Evolutionary conservation across 2,113 vertebrate species (phyloP), one percentile per base, ranked within the genome.

Genomic region (Columbina picui): DNA sequence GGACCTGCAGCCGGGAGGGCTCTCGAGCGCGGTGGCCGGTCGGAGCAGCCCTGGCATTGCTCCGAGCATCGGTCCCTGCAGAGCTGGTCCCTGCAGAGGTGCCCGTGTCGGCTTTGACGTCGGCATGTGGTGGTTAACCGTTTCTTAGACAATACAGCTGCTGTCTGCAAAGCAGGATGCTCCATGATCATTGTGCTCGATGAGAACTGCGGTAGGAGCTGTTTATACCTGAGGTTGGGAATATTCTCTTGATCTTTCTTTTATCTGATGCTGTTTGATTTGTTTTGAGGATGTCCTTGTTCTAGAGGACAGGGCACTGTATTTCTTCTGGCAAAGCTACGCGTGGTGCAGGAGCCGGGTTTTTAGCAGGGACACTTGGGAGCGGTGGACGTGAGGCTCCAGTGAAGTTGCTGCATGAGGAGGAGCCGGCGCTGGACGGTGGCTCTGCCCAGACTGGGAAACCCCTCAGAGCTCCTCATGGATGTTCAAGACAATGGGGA

Each of bases 151-250:
- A 45, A 13, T 0, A 29, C 50, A 2, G 73, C 73, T 82, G 75
- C 43, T 29, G 53, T 32, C 64, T 32, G 83, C 87, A 32, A 32
- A 57, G 84, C 86, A 9, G 93, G 84, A 71, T 47, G 4, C n/a
- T 29, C 6, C 36, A 14, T 6, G 7, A 8, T 3, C 36, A 6
- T 34, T 34, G 23, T 64, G 89, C 88, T 84, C 9, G 7, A 12
- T n/a, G 85, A 82, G n/a, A 21, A 7, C 50, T 39, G 56, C 9
- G 75, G 89, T 89, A 82, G 86, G 89, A 82, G 70, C 76, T 14
- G 21, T 6, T 68, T 6, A 1, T 26, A 27, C 5, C 12, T 22
- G 8, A 27, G 23, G 8, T 5, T 19, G 60, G 71, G 67, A 15
- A 3, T 16, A 4, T 65, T 73, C 21, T 1, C 68, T 7, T 22